Evolutionary conservation across 1,140 invertebrate genomes (phyloP).

Genomic region (Procambarus virginalis): DNA sequence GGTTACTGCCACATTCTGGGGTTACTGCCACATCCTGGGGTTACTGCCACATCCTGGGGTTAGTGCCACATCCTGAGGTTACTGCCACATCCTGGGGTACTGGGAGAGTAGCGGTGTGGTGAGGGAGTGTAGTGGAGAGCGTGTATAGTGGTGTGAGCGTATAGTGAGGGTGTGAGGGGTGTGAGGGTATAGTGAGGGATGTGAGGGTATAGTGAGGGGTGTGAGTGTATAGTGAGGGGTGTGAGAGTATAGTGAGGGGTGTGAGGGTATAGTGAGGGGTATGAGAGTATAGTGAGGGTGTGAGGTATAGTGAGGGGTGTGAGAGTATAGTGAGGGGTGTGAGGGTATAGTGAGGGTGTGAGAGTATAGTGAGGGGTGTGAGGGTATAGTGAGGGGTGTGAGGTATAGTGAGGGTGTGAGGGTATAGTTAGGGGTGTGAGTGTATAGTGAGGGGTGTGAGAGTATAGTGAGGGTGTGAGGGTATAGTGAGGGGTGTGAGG

Average conservation of each 20-base stretch:
- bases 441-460: background rate
- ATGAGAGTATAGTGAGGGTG: background rate
- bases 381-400: background rate
- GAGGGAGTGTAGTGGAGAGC: background rate
- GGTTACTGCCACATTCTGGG: no score
- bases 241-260: background rate
- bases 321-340: background rate
- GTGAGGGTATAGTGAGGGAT: background rate
- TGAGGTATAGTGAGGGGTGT: background rate
- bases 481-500: background rate
- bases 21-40: no score
- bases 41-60: no score
- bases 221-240: background rate
- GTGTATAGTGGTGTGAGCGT: background rate
- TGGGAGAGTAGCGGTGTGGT: background rate
- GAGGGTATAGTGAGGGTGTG: background rate
- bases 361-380: background rate
- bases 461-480: background rate
- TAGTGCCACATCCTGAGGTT: no score
- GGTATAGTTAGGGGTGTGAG: background rate
- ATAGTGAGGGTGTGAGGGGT: background rate
- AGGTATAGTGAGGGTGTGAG: background rate
- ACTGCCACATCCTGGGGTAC: no score
- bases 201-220: background rate
- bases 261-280: background rate